Percentiles rank a stretch among this genome's conserved stretches.
phyloP scores from a whole-genome alignment of 2,797 vertebrate genomes.

The Rachycentron canadum region DNA sequence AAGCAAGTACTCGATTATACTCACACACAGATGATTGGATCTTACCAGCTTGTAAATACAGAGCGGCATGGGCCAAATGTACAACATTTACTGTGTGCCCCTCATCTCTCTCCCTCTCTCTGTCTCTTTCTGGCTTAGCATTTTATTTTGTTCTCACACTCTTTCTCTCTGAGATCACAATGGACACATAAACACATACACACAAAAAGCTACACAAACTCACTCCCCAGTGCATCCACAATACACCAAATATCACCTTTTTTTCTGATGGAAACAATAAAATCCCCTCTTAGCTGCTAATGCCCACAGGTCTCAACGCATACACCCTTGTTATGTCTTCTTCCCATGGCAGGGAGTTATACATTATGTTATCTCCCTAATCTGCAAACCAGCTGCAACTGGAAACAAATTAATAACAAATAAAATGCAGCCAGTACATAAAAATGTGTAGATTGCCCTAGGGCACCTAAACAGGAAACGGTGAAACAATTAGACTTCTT shows the following conservation, averaged over 20 bases:
- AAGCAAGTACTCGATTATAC: conserved; percentile 78
- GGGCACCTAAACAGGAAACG: conserved; percentile 84
- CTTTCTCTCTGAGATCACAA: conserved; percentile 48
- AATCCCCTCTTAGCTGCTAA: conserved; percentile 61
- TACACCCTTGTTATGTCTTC: conserved; percentile 79
- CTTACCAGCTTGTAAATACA: conserved; percentile 81
- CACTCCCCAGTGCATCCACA: conserved; percentile 33
- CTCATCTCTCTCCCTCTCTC: conserved; percentile 47
- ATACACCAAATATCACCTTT: conserved; percentile 65
- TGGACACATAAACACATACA: conserved; percentile 39
- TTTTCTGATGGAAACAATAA: conserved; percentile 67
- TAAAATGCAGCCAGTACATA: conserved; percentile 81
- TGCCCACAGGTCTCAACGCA: conserved; percentile 72
- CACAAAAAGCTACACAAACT: conserved; percentile 51
- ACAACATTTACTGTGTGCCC: conserved; percentile 72
- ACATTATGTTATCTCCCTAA: conserved; percentile 76
- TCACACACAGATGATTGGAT: conserved; percentile 80
- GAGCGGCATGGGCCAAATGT: conserved; percentile 71
- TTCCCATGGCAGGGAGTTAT: conserved; percentile 70
- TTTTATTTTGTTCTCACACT: conserved; percentile 60
- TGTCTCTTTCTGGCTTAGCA: conserved; percentile 4
- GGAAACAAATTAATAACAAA: conserved; percentile 85
- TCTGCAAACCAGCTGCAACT: conserved; percentile 78
- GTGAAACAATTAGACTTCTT: conserved; percentile 85
- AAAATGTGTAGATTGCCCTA: conserved; percentile 80